Evolutionary conservation across 2,797 vertebrate species (phyloP).

Genomic region (Coendou prehensilis): DNA sequence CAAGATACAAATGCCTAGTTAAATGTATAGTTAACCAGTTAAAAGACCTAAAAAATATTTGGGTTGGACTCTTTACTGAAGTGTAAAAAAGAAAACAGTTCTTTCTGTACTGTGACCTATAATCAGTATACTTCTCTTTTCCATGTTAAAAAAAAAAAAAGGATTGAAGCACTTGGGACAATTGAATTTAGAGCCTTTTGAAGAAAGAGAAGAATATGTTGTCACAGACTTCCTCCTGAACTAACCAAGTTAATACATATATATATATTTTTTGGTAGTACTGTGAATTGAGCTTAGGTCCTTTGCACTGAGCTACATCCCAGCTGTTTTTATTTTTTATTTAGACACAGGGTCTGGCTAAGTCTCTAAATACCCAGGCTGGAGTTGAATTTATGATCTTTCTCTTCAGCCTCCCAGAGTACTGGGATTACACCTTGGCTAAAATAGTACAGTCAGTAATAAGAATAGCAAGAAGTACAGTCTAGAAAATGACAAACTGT

Average conservation of each 20-base stretch:
- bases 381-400: neutral
- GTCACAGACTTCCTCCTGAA: neutral
- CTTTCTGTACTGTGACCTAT: neutral
- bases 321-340: neutral
- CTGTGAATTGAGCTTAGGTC: neutral
- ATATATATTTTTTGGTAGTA: neutral
- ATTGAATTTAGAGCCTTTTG: neutral
- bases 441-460: neutral
- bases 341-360: neutral
- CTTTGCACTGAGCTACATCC: neutral
- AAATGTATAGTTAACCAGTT: neutral
- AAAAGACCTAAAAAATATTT: conserved; percentile 16
- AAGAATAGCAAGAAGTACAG: neutral
- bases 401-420: neutral
- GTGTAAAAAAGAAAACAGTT: conserved; percentile 35
- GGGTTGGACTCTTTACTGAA: conserved; percentile 13
- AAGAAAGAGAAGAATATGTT: neutral
- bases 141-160: neutral
- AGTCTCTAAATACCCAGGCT: neutral
- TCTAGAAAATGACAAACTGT: neutral
- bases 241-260: neutral
- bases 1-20: conserved; percentile 35
- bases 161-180: neutral
- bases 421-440: neutral
- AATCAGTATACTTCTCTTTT: neutral